Base-by-base conservation (phyloP, 1,140 invertebrate genomes). In the Drosophila pseudoobscura region DNA sequence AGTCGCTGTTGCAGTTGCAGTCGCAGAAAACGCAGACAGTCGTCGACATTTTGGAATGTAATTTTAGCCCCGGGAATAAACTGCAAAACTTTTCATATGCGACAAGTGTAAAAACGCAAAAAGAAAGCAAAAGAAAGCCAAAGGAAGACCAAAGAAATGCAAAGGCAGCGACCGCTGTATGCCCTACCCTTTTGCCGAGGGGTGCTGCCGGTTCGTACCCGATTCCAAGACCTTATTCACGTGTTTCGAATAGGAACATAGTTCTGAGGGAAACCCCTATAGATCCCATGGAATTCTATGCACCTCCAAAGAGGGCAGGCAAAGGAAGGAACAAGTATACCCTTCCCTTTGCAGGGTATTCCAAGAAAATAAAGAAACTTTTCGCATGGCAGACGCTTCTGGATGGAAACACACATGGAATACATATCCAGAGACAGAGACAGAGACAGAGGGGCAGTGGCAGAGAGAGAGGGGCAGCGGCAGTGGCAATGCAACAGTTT, bases 21-120 rank as follows among this genome's bases (percentile, higher is more conserved):
- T 31, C 63, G 45, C 46, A 56, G 44, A 73, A 78, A 58, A 58
- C 56, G 65, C 76, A 66, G 75, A 65, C 62, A 66, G 52, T 78
- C 66, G 72, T 68, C 78, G 73, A 84, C 80, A 85, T 76, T 85
- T 83, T 73, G 77, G 66, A 84, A 84, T 84, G 80, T 87, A 85
- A 84, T 84, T 84, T 84, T 84, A 84, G 80, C 72, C 56, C 52
- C 59, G 73, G 77, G 75, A 57, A 61, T 72, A 77, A 80, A 72
- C 68, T 78, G 76, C 58, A 49, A 83, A 83, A 84, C 71, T 73
- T 84, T 83, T 83, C 61, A 68, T 59, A 60, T 79, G 62, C 72
- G 64, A 46, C 71, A 59, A 71, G 51, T 62, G 68, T 22, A 72
- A 55, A 73, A 73, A 73, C 43, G 31, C 43, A 47, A 75, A 72